Conservation (phyloP, 2,113 vertebrate genomes). For the Prolemur simus region DNA sequence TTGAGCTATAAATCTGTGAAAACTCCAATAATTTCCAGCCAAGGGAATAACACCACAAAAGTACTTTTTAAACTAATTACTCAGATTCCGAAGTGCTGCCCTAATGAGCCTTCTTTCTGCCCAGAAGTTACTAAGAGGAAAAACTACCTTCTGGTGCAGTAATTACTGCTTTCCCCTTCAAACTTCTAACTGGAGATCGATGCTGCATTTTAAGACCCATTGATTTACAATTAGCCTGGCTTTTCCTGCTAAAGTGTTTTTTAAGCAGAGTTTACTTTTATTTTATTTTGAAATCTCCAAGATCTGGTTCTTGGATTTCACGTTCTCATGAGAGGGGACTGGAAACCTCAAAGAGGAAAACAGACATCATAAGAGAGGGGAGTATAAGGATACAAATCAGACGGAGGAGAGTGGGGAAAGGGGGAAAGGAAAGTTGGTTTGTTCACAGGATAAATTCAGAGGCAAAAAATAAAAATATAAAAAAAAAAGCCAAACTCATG, state of each 20-base stretch:
- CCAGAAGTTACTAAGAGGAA: constrained; percentile 86
- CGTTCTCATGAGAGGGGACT: constrained; percentile 81
- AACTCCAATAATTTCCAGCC: constrained; percentile 84
- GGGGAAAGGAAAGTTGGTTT: neutral
- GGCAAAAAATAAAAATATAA: constrained; percentile 11
- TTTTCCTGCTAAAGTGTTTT: constrained; percentile 89
- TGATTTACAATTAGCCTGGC: constrained; percentile 96
- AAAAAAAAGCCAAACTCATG: neutral
- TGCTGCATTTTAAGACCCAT: constrained; percentile 95
- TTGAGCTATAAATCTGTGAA: constrained; percentile 82
- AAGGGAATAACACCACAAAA: constrained; percentile 88
- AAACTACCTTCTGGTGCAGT: constrained; percentile 87
- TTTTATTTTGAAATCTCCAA: constrained; percentile 89
- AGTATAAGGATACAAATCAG: neutral
- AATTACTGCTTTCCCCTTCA: constrained; percentile 90
- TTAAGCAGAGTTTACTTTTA: constrained; percentile 91
- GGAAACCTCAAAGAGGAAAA: constrained; percentile 68
- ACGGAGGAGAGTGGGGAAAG: neutral
- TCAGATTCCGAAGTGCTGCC: constrained; percentile 85
- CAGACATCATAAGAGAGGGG: neutral
- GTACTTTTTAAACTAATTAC: constrained; percentile 90
- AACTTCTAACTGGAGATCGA: constrained; percentile 95
- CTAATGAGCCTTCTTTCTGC: constrained; percentile 88
- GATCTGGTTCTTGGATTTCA: constrained; percentile 86
- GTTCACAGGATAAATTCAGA: constrained; percentile 41